These are phyloP conservation scores for Nixonia krombeini DNA, from an alignment of 1,140 invertebrate genomes.

Conservation along the genomic window DNA sequence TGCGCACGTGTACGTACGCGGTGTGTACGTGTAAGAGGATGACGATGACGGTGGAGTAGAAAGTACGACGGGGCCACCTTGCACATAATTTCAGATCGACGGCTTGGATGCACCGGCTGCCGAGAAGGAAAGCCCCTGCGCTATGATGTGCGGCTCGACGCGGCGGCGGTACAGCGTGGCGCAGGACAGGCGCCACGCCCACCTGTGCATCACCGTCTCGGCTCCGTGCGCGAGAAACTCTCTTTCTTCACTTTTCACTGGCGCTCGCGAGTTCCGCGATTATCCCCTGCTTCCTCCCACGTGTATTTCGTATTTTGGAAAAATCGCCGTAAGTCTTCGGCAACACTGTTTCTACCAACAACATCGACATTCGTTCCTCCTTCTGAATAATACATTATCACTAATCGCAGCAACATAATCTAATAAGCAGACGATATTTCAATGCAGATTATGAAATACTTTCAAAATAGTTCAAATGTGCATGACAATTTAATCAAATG, in stretches of 20 bases:
- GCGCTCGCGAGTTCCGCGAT: constrained; percentile 44
- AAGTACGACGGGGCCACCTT: constrained; percentile 33
- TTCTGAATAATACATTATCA: no score
- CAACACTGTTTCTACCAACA: no score
- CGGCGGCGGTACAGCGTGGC: constrained; percentile 49
- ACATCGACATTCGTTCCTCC: no score
- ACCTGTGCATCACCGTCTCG: constrained; percentile 51
- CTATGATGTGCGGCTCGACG: constrained; percentile 52
- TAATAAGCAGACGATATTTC: no score
- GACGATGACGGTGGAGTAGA: constrained; percentile 25
- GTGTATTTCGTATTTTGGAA: constrained; percentile 33
- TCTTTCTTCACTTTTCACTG: constrained; percentile 46
- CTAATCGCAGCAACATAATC: no score
- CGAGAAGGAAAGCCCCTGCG: constrained; percentile 29
- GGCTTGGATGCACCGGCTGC: constrained; percentile 11
- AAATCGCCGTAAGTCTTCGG: background rate
- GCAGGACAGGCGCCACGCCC: constrained; percentile 65
- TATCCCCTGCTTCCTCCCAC: constrained; percentile 15
- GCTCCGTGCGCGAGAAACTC: constrained; percentile 41
- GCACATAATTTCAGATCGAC: constrained; percentile 63
- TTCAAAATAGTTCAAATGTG: no score
- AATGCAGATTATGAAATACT: no score
- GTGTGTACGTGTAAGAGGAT: constrained; percentile 4
- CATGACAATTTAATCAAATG: no score
- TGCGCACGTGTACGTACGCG: background rate